Evolutionary conservation across 2,797 vertebrate genomes (phyloP).

Genomic region (Sciaenops ocellatus): DNA sequence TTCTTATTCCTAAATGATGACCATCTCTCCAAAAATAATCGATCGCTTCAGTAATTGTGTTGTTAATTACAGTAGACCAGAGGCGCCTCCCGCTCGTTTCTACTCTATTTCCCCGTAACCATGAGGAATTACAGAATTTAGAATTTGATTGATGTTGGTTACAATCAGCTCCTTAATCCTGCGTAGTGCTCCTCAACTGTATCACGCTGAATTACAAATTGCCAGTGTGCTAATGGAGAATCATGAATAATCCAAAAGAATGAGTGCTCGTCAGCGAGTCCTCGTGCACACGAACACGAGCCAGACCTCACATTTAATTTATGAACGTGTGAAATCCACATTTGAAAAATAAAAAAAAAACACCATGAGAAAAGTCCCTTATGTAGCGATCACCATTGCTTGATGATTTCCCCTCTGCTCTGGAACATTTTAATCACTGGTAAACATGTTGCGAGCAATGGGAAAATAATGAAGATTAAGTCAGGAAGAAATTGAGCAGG

Average conservation of each 20-base stretch:
- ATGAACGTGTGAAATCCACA: constrained; percentile 50
- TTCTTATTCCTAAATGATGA: constrained; percentile 35
- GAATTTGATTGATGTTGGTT: constrained; percentile 68
- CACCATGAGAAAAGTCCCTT: constrained; percentile 43
- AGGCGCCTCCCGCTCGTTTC: constrained; percentile 42
- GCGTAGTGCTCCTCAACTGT: constrained; percentile 64
- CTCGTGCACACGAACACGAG: constrained; percentile 56
- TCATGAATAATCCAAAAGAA: constrained; percentile 76
- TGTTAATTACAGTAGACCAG: constrained; percentile 61
- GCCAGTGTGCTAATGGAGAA: constrained; percentile 69
- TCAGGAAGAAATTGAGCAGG: constrained; percentile 78
- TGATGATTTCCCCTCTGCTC: constrained; percentile 48
- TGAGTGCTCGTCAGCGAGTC: constrained; percentile 59
- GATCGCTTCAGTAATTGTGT: constrained; percentile 60
- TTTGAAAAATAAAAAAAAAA: constrained; percentile 73
- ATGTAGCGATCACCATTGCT: constrained; percentile 40
- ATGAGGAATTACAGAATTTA: constrained; percentile 64
- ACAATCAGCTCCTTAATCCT: constrained; percentile 65
- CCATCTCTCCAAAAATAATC: constrained; percentile 48
- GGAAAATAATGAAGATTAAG: constrained; percentile 85
- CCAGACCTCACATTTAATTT: constrained; percentile 59
- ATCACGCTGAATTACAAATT: constrained; percentile 78
- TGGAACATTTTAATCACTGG: constrained; percentile 82
- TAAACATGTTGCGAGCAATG: constrained; percentile 81
- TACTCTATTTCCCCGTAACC: constrained; percentile 48